Base-by-base conservation (phyloP, 2,113 vertebrate genomes). In the Urocitellus parryii region DNA sequence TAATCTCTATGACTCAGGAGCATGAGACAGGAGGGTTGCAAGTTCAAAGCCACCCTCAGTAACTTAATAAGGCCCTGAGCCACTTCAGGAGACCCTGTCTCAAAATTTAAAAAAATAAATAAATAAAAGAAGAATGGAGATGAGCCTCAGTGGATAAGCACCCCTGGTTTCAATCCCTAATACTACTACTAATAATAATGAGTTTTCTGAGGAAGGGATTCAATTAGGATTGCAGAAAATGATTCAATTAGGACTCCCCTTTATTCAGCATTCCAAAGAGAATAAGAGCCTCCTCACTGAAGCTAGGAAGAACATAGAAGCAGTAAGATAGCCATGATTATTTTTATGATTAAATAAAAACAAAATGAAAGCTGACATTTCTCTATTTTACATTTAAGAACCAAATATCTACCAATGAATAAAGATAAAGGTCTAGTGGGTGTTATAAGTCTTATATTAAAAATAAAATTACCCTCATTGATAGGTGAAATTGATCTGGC, bases 401-500 rank as follows among this genome's bases (percentile, higher is more conserved):
- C 51, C 90, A 93, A 97, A 95, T 45, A 85, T 81, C 45, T 77
- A 73, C 48, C 86, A 94, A 39, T 81, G 96, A 87, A 84, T 84
- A 96, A 88, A 94, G 39, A 95, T 93, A 91, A 97, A 96, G 34
- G 88, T 81, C 76, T 94, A 76, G 16, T 86, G 58, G 45, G 39
- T 86, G 97, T 93, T 80, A 87, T 91, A 96, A 73, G 53, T 56
- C 76, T 90, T 42, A 87, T n/a, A n/a, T 94, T 94, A 92, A 96
- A 97, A 93, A 89, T 90, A 27, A 97, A 97, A 97, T 76, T 84
- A 93, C 58, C 79, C 20, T 93, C 79, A 74, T 90, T 90, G 94
- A 93, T 95, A 96, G 82, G 58, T 97, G 83, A 91, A 98, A 97
- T 93, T 95, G 86, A 97, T 84, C 88, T 96, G 65, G 56, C 70